Base-by-base conservation (phyloP, 2,888 invertebrate species). In the Bhutanitis thaidina region DNA sequence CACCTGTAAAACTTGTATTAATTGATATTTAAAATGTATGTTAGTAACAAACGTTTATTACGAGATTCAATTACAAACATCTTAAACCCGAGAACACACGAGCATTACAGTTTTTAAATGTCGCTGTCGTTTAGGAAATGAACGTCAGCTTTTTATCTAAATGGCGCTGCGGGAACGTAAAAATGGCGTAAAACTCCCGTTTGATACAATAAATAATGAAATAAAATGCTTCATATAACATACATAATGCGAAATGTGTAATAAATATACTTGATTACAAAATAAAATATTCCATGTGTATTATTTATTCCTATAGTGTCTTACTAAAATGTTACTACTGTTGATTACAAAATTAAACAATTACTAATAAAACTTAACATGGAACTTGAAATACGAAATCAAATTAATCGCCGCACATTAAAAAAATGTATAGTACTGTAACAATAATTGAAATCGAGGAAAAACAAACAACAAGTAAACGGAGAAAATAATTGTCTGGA, bases 61-160 rank as follows among this genome's bases (percentile, higher is more conserved):
- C 14, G 8, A 30, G 2, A 20, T 20, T 20, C 5, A 20, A 43
- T 47, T 52, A 52, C 34, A 34, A 37, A 34, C 13, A 49, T 43
- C 27, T 51, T 36, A 37, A 30, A 41, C 5, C 29, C 8, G 14
- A n/a, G 20, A 27, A 34, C 14, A 56, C 55, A 48, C 48, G 58
- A 60, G 63, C 59, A 62, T 57, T 56, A 57, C 60, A 61, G 64
- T 59, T 59, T 60, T 53, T 52, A 59, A 61, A 58, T 60, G 52
- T 53, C 61, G 52, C 57, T 54, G 65, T 71, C 77, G 72, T 77
- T 80, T 71, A 70, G 75, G 76, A 80, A 83, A 81, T 77, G 76
- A 76, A 65, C 64, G 68, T 77, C 78, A 77, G 75, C 79, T 70
- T 77, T 77, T 83, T 83, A 84, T 84, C 83, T 84, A 80, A 84